Percentiles rank a stretch among this genome's conserved stretches.
phyloP scores from a whole-genome alignment of 2,797 vertebrate species.

The Dermochelys coriacea region DNA sequence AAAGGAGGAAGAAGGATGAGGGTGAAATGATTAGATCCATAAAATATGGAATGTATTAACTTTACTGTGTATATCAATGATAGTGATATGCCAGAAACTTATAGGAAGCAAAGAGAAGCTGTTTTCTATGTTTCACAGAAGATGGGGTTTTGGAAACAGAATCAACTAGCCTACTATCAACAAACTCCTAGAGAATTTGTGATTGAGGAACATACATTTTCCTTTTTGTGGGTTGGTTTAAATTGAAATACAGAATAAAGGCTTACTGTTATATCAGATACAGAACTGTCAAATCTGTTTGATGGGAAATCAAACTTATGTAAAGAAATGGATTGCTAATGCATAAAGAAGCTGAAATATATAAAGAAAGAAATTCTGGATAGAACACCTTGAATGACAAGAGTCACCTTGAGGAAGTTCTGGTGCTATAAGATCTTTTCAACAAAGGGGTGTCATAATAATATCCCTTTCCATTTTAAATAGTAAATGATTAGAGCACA shows the following conservation, averaged over 20 bases:
- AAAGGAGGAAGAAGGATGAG: not conserved
- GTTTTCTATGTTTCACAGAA: not conserved
- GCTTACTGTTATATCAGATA: not conserved
- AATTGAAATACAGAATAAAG: not conserved
- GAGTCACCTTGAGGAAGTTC: not conserved
- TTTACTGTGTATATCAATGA: not conserved
- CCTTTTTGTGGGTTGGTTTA: not conserved
- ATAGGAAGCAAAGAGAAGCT: not conserved
- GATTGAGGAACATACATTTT: not conserved
- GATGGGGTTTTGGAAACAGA: not conserved
- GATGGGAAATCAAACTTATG: not conserved
- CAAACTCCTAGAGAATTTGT: not conserved
- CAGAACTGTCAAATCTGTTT: not conserved
- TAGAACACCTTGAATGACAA: not conserved
- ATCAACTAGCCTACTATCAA: not conserved
- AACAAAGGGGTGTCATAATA: not conserved
- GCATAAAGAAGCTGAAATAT: not conserved
- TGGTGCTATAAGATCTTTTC: not conserved
- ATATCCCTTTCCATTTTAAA: not conserved
- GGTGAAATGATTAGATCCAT: not conserved
- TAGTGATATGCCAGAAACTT: not conserved
- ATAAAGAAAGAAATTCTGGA: not conserved
- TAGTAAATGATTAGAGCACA: not conserved
- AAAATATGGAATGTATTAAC: not conserved
- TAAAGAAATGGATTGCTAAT: not conserved